Percentiles rank a stretch among this genome's conserved stretches.
These are phyloP conservation scores for Brachionichthys hirsutus DNA, from an alignment of 2,113 vertebrate species.

Conservation along the genomic window DNA sequence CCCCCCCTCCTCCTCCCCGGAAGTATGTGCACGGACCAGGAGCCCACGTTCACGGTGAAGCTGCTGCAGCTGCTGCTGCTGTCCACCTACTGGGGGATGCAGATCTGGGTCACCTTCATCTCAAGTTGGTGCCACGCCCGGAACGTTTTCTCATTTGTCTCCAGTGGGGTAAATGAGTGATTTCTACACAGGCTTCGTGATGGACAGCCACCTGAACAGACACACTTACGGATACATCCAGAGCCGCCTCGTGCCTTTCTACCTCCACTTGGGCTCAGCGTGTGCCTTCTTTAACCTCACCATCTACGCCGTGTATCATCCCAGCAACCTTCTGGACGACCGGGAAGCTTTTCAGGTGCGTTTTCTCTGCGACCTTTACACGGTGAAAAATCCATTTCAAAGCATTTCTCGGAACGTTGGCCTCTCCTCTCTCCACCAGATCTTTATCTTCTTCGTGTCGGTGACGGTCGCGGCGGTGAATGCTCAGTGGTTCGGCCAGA, in stretches of 20 bases:
- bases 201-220: constrained; percentile 80
- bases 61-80: constrained; percentile 81
- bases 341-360: constrained; percentile 77
- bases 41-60: constrained; percentile 73
- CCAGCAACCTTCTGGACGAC: constrained; percentile 73
- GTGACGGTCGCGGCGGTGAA: constrained; percentile 79
- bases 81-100: constrained; percentile 86
- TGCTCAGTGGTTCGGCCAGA: constrained; percentile 81
- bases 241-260: constrained; percentile 81
- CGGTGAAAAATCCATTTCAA: not conserved
- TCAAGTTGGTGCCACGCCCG: constrained; percentile 67
- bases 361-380: not conserved
- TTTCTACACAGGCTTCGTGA: constrained; percentile 75
- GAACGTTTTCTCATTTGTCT: not conserved
- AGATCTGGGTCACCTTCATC: constrained; percentile 84
- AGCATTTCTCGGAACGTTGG: not conserved
- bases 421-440: constrained; percentile 43
- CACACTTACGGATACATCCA: constrained; percentile 82
- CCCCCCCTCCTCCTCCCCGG: not conserved
- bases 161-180: not conserved
- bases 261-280: constrained; percentile 79
- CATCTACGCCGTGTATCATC: constrained; percentile 79
- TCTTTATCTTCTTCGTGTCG: constrained; percentile 81
- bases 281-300: constrained; percentile 84
- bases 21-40: constrained; percentile 72